Evolutionary conservation across 2,888 invertebrate genomes (phyloP), one percentile per base, ranked within the genome.

Genomic region (Octonoba sinensis): DNA sequence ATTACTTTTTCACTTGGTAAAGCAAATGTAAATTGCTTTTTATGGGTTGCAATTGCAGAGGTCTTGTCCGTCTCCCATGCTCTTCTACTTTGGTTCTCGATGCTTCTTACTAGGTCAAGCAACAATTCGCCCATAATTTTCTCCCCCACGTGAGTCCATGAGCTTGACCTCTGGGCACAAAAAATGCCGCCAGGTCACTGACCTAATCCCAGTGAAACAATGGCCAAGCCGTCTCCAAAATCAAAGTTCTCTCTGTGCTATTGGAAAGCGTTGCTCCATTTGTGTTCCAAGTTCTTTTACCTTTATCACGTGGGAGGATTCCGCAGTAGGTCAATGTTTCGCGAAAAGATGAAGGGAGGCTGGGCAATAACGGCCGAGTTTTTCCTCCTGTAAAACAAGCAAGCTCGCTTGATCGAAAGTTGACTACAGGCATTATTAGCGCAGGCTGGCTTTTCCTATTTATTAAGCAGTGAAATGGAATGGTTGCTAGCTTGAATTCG

Each of bases 251-350:
- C 16, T 59, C 16, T 15, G 22, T 59, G 57, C 27, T 27, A n/a
- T 62, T 16, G 27, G 44, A 62, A 62, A 62, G n/a, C 64, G 6
- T 44, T 73, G 79, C 69, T 81, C 79, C 71, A 72, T 51, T 72
- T 79, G 62, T 49, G 65, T 15, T 24, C 20, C 49, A 71, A 71
- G 77, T 79, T 79, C 72, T 72, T 79, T 79, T 79, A 79, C 78
- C 78, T 66, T 62, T 70, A 60, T 78, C 67, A 73, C 72, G 79
- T 79, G 79, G 54, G 66, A 79, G 65, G 72, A 60, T 67, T 69
- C 20, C 69, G 54, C 54, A 73, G 73, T 81, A 81, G 79, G 79
- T 81, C 73, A 81, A 81, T 81, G 79, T 73, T 81, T 81, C 62
- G 54, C 60, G 24, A 44, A 67, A 69, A 71, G 77, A 72, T 71